Conservation (phyloP, 2,113 vertebrate species). For the Sus scrofa region T2T-Sscrofa CM000818.6:81603001-81603500, state of each 20-base stretch:
- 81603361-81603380: neutral
- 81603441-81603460: neutral
- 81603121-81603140: slow-evolving; percentile 62
- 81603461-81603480: neutral
- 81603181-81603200: slow-evolving; percentile 67
- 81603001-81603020: neutral
- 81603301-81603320: neutral
- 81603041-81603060: neutral
- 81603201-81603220: slow-evolving; percentile 60
- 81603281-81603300: neutral
- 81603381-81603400: slow-evolving; percentile 43
- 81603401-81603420: neutral
- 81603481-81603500: neutral
- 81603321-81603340: neutral
- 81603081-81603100: slow-evolving; percentile 55
- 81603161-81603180: slow-evolving; percentile 69
- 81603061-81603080: neutral
- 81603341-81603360: neutral
- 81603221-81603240: slow-evolving; percentile 8
- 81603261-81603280: neutral
- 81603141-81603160: fast-evolving
- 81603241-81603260: neutral
- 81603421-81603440: neutral
- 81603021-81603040: neutral
- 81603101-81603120: slow-evolving; percentile 75